Evolutionary conservation across 2,888 invertebrate species (phyloP).

Genomic region (Mythimna loreyi): DNA sequence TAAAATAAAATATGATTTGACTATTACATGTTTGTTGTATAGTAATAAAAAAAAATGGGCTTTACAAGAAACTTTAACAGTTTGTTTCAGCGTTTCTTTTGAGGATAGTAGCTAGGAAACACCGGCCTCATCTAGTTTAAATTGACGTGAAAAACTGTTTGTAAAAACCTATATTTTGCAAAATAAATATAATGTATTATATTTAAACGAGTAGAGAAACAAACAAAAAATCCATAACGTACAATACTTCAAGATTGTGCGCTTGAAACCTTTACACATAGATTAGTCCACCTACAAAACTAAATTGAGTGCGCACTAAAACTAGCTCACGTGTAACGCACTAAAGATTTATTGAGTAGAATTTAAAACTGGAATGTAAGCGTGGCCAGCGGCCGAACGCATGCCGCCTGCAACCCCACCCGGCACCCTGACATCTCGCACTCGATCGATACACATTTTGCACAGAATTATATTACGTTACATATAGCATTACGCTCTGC

Average conservation of each 20-base stretch:
- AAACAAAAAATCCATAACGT: neutral
- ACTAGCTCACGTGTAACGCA: conserved; percentile 47
- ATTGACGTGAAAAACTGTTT: too few relatives aligned
- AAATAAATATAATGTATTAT: too few relatives aligned
- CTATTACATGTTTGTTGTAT: too few relatives aligned
- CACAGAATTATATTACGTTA: conserved; percentile 64
- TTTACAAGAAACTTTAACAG: too few relatives aligned
- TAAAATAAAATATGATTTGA: too few relatives aligned
- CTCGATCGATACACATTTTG: conserved; percentile 67
- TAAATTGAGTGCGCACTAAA: conserved; percentile 51
- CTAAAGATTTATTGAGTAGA: conserved; percentile 56
- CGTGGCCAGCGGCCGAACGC: conserved; percentile 37
- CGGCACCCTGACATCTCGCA: conserved; percentile 47
- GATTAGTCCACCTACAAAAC: conserved; percentile 40
- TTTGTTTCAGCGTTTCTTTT: too few relatives aligned
- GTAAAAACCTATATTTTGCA: too few relatives aligned
- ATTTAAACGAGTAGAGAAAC: neutral
- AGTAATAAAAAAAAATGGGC: too few relatives aligned
- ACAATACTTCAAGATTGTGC: conserved; percentile 9
- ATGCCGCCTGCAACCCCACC: conserved; percentile 58
- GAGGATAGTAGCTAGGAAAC: too few relatives aligned
- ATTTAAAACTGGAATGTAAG: conserved; percentile 53
- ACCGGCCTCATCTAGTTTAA: too few relatives aligned
- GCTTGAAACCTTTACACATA: conserved; percentile 12
- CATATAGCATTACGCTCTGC: conserved; percentile 46